Conservation (phyloP, 2,888 invertebrate genomes). For the Tenthredo livida region DNA sequence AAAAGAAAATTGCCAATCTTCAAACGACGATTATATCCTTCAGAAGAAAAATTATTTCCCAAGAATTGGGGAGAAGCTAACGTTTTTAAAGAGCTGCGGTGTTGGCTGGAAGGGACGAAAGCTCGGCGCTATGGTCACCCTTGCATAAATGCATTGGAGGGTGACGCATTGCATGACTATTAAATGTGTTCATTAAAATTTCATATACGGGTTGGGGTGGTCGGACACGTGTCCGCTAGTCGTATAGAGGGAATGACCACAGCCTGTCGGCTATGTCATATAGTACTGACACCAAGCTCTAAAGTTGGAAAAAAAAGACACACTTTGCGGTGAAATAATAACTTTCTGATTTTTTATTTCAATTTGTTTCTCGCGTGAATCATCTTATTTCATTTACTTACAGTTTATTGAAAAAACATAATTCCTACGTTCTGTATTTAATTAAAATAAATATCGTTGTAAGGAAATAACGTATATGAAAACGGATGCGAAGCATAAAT, state of each 20-base stretch:
- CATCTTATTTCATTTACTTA: neutral
- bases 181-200: conserved; percentile 33
- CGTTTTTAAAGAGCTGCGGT: neutral
- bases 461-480: neutral
- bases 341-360: neutral
- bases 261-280: neutral
- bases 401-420: neutral
- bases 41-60: neutral
- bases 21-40: neutral
- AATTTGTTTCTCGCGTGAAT: neutral
- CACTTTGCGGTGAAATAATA: neutral
- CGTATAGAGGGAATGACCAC: neutral
- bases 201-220: conserved; percentile 41
- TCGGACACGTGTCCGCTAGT: neutral
- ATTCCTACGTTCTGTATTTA: neutral
- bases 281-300: neutral
- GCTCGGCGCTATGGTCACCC: conserved; percentile 60
- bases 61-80: neutral
- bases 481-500: neutral
- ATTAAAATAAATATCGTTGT: neutral
- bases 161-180: conserved; percentile 61
- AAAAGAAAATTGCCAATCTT: neutral
- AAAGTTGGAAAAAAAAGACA: neutral
- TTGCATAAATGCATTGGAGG: conserved; percentile 5
- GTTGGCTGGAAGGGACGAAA: neutral